Percentiles rank a stretch among this genome's conserved stretches.
Conservation (phyloP, 2,113 vertebrate species). For the Hippocampus mohnikei region DNA sequence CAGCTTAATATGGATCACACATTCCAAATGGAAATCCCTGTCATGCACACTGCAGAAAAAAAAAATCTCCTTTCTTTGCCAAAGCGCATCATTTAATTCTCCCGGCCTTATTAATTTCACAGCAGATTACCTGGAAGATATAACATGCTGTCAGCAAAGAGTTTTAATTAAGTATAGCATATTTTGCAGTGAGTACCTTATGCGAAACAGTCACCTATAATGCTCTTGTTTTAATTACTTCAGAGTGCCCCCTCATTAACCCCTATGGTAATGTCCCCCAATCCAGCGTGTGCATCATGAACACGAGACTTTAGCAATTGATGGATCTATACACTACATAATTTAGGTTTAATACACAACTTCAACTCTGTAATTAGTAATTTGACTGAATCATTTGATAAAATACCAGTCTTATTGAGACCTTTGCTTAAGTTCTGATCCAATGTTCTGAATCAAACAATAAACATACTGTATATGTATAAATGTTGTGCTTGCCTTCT, state of each 20-base stretch:
- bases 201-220: constrained; percentile 71
- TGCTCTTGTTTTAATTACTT: constrained; percentile 73
- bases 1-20: constrained; percentile 63
- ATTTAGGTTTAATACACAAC: constrained; percentile 21
- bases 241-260: constrained; percentile 68
- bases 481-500: constrained; percentile 5
- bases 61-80: constrained; percentile 60
- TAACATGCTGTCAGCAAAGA: constrained; percentile 67
- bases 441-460: constrained; percentile 20
- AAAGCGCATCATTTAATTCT: constrained; percentile 69
- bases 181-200: constrained; percentile 64
- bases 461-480: not conserved
- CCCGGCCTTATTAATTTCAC: constrained; percentile 75
- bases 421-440: not conserved
- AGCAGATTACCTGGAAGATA: constrained; percentile 77
- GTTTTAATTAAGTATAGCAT: constrained; percentile 76
- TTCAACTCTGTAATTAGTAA: constrained; percentile 11
- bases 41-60: constrained; percentile 61
- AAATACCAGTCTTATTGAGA: not conserved
- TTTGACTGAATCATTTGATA: not conserved
- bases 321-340: constrained; percentile 5
- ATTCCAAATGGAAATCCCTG: constrained; percentile 69
- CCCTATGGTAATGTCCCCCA: constrained; percentile 65
- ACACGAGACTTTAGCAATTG: constrained; percentile 42
- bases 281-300: constrained; percentile 58